These are phyloP conservation scores for Temnothorax nylanderi DNA, from an alignment of 1,140 invertebrate genomes.

Conservation along the genomic window DNA sequence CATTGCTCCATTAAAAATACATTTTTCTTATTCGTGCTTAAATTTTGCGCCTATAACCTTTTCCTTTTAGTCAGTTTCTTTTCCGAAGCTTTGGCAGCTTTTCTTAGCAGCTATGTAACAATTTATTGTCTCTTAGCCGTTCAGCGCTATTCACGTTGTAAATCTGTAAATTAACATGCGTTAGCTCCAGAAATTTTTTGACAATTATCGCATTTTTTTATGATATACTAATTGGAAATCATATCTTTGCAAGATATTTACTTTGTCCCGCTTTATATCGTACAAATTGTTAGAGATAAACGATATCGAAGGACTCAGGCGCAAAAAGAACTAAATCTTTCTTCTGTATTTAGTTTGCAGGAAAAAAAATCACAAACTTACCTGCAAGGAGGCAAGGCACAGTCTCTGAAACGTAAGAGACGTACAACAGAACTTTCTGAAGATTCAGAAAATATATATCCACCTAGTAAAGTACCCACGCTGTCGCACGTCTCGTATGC, in stretches of 20 bases:
- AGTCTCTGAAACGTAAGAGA: constrained; percentile 80
- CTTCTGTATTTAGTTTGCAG: constrained; percentile 77
- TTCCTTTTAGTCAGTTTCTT: background rate
- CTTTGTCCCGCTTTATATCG: background rate
- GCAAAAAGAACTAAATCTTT: background rate
- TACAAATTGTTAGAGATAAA: background rate
- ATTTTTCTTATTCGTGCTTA: background rate
- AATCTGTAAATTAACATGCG: background rate
- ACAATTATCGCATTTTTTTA: background rate
- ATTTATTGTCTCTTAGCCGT: background rate
- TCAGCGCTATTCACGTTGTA: background rate
- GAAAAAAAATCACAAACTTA: constrained; percentile 81
- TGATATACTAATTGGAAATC: no score
- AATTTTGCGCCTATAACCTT: constrained; percentile 69
- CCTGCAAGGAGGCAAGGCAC: constrained; percentile 78
- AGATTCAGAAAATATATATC: constrained; percentile 83
- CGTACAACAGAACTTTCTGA: constrained; percentile 80
- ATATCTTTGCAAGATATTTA: background rate
- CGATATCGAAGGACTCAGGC: background rate
- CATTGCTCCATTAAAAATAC: background rate
- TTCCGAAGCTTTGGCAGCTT: background rate
- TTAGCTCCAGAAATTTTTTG: background rate
- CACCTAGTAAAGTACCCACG: constrained; percentile 80
- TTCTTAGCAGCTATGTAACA: background rate
- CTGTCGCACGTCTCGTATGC: constrained; percentile 68